Evolutionary conservation across 2,113 vertebrate genomes (phyloP).

Genomic region (Chionis minor): DNA sequence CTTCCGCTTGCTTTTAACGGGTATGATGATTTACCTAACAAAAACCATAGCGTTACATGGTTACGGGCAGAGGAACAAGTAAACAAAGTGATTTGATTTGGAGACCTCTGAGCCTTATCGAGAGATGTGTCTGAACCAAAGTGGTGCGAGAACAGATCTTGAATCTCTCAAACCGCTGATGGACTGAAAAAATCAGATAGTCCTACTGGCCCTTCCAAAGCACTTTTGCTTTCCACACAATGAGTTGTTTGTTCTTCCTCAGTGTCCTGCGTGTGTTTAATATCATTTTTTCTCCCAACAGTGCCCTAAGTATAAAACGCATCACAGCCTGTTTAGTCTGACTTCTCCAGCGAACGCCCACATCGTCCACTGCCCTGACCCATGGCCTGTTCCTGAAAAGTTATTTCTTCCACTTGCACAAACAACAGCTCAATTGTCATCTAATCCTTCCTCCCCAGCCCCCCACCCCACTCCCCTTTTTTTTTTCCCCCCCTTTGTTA

Average conservation of each 20-base stretch:
- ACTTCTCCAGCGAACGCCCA: constrained; percentile 69
- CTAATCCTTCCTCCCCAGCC: not conserved
- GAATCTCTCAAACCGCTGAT: not conserved
- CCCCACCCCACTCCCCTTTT: not conserved
- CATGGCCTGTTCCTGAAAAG: constrained; percentile 63
- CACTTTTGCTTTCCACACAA: constrained; percentile 58
- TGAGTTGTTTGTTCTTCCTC: constrained; percentile 65
- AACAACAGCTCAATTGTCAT: constrained; percentile 54
- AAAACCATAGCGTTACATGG: not conserved
- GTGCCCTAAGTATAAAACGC: constrained; percentile 59
- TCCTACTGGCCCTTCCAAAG: not conserved
- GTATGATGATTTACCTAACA: not conserved
- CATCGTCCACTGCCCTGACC: constrained; percentile 46
- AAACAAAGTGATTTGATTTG: constrained; percentile 3
- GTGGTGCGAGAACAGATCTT: not conserved
- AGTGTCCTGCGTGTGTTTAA: constrained; percentile 57
- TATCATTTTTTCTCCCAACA: constrained; percentile 66
- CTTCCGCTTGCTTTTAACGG: not conserved
- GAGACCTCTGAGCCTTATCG: constrained; percentile 35
- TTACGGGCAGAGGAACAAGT: constrained; percentile 7
- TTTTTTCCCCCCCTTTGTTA: not conserved
- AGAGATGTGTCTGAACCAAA: constrained; percentile 14
- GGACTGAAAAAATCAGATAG: constrained; percentile 25
- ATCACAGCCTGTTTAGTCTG: constrained; percentile 74
- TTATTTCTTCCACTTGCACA: constrained; percentile 62